A percentile compares a stretch with the other conserved stretches of the same genome.
Evolutionary conservation across 2,113 vertebrate species (phyloP).

Genomic region (Phrynosoma blainvillii): DNA sequence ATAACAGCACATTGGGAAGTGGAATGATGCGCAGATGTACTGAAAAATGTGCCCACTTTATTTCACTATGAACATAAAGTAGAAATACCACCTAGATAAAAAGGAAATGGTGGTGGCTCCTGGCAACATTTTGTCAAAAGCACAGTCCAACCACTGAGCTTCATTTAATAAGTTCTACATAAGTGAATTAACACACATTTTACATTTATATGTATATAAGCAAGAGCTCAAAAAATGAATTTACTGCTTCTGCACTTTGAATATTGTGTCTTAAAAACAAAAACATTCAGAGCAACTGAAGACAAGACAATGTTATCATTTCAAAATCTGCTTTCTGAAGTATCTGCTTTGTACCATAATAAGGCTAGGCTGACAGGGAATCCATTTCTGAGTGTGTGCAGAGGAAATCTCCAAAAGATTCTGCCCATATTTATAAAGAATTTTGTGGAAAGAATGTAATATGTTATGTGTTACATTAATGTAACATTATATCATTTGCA

Average conservation of each 20-base stretch:
- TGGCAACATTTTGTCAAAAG: too few species aligned
- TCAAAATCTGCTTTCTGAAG: neutral
- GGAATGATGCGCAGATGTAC: neutral
- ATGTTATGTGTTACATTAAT: neutral
- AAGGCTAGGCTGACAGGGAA: neutral
- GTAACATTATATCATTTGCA: neutral
- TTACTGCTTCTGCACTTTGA: neutral
- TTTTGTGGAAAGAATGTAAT: conserved; percentile 34
- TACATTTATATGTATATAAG: neutral
- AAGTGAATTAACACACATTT: neutral
- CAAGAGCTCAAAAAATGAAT: neutral
- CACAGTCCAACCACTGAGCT: neutral
- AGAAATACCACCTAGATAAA: too few species aligned
- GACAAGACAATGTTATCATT: neutral
- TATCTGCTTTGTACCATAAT: neutral
- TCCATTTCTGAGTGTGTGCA: neutral
- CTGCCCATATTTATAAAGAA: conserved; percentile 1
- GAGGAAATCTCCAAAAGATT: neutral
- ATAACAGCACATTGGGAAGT: too few species aligned
- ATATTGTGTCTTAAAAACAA: neutral
- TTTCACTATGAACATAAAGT: too few species aligned
- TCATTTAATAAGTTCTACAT: neutral
- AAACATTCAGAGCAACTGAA: neutral
- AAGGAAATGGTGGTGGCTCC: too few species aligned
- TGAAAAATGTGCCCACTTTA: too few species aligned